These are phyloP conservation scores for Nesidiocoris tenuis DNA, from an alignment of 2,888 invertebrate species.

Conservation along the genomic window DNA sequence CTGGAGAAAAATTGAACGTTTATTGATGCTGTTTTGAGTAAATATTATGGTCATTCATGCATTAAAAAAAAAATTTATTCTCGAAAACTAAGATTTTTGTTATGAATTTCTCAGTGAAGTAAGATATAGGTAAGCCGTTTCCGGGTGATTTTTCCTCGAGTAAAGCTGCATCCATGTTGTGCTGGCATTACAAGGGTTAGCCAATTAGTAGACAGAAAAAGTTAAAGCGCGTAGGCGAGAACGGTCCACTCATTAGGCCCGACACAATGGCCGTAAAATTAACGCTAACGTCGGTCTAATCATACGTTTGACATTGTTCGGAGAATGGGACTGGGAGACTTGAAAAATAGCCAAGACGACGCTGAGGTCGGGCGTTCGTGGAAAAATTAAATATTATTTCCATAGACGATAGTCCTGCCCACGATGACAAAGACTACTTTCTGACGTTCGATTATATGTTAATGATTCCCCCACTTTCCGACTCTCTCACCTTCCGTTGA, in stretches of 20 bases:
- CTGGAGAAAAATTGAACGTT: no score
- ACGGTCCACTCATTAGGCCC: conserved; percentile 21
- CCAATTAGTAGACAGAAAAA: not conserved
- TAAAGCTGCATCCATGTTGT: no score
- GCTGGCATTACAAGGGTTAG: no score
- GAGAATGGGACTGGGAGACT: not conserved
- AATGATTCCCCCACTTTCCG: conserved; percentile 3
- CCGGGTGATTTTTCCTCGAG: no score
- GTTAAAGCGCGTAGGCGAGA: conserved; percentile 1
- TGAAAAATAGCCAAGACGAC: conserved; percentile 2
- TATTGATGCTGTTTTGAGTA: no score
- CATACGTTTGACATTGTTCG: conserved; percentile 31
- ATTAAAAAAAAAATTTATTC: no score
- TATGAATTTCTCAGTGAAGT: no score
- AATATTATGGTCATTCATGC: no score
- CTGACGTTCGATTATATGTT: conserved; percentile 37
- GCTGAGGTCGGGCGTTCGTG: not conserved
- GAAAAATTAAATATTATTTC: conserved; percentile 31
- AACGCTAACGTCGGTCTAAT: conserved; percentile 34
- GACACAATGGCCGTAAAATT: conserved; percentile 39
- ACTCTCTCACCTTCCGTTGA: conserved; percentile 7
- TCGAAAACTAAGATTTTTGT: no score
- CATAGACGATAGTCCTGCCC: conserved; percentile 27
- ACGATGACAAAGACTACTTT: conserved; percentile 33
- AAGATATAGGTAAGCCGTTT: no score